Percentiles rank a stretch among this genome's conserved stretches.
phyloP scores from a whole-genome alignment of 2,113 vertebrate species.

The Poeciliopsis retropinna region DNA sequence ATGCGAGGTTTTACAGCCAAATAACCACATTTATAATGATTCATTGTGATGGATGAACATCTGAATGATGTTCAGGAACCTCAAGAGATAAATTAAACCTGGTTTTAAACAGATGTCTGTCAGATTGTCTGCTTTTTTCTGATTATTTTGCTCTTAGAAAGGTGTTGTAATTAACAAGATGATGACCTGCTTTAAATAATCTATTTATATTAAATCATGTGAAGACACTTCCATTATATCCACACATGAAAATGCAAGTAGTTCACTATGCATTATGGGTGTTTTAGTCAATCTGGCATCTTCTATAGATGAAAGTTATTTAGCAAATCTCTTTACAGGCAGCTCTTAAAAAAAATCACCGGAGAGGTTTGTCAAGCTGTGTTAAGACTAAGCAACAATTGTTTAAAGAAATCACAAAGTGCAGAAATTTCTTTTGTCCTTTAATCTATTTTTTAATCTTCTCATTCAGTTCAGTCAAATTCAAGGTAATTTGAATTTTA shows the following conservation, averaged over 20 bases:
- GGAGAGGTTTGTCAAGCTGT: neutral
- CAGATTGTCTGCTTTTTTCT: too few relatives aligned
- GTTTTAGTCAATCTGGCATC: too few relatives aligned
- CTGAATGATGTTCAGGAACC: neutral
- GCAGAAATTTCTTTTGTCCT: too few relatives aligned
- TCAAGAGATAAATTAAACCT: too few relatives aligned
- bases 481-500: too few relatives aligned
- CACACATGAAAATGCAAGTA: neutral
- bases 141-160: too few relatives aligned
- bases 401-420: too few relatives aligned
- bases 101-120: too few relatives aligned
- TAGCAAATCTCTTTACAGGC: too few relatives aligned
- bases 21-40: neutral
- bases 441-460: neutral
- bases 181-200: too few relatives aligned
- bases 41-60: neutral
- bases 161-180: too few relatives aligned
- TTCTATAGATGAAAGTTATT: neutral
- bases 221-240: neutral
- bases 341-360: neutral
- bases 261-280: too few relatives aligned
- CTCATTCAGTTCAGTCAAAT: neutral
- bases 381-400: neutral
- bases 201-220: neutral
- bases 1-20: slow-evolving; percentile 14